These are phyloP conservation scores for Mythimna impura DNA, from an alignment of 2,888 invertebrate species.

Conservation along the genomic window DNA sequence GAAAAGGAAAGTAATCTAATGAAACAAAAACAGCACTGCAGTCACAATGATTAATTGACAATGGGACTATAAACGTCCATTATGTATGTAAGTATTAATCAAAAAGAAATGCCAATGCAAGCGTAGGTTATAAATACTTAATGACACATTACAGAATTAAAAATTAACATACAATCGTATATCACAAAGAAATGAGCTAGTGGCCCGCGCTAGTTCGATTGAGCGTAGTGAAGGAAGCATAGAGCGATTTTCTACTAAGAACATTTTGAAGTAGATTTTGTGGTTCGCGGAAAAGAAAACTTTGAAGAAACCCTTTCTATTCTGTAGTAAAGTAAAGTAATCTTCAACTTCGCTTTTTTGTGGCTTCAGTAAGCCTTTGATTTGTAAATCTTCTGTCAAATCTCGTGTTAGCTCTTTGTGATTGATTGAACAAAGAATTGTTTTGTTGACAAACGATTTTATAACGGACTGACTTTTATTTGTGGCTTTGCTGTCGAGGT, in stretches of 20 bases:
- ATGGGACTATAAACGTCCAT: conserved; percentile 43
- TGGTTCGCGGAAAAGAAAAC: conserved; percentile 15
- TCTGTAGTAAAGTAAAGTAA: conserved; percentile 28
- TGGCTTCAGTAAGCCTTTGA: conserved; percentile 18
- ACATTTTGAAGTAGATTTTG: conserved; percentile 7
- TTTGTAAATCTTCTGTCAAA: conserved; percentile 35
- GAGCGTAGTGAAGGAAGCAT: neutral
- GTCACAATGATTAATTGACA: conserved; percentile 50
- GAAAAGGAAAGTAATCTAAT: conserved; percentile 45
- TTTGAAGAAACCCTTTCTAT: neutral
- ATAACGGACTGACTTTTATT: neutral
- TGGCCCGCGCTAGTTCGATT: conserved; percentile 7
- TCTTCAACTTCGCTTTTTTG: conserved; percentile 6
- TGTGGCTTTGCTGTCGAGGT: neutral
- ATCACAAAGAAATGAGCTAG: conserved; percentile 30
- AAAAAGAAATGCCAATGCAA: conserved; percentile 46
- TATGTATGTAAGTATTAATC: conserved; percentile 49
- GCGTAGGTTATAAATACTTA: conserved; percentile 54
- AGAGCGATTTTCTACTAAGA: conserved; percentile 6
- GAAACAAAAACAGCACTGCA: conserved; percentile 21
- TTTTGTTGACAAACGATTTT: conserved; percentile 25
- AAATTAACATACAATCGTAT: conserved; percentile 67
- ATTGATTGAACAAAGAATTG: conserved; percentile 27
- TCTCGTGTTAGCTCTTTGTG: conserved; percentile 5
- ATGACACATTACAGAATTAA: conserved; percentile 60